phyloP scores from a whole-genome alignment of 1,140 invertebrate species.

The Aphelenchoides fujianensis region DNA sequence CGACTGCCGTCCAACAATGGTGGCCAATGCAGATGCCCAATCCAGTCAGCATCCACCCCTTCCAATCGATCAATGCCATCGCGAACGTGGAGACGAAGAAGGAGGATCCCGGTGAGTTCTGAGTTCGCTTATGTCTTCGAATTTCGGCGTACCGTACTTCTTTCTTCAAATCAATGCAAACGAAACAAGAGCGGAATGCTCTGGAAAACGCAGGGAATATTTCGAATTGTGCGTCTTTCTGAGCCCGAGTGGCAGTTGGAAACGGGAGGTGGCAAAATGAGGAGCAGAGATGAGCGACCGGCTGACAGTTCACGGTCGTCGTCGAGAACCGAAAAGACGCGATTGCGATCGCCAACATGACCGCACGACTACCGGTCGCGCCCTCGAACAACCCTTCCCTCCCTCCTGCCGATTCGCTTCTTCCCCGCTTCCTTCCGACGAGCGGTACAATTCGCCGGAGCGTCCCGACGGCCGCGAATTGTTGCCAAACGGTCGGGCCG shows the following conservation, averaged over 20 bases:
- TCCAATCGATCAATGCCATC: conserved; percentile 19
- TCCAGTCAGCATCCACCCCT: conserved; percentile 17
- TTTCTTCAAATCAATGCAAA: too few relatives aligned
- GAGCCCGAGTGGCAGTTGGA: not conserved
- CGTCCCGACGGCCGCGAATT: too few relatives aligned
- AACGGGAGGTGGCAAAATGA: conserved; percentile 2
- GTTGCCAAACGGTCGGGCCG: too few relatives aligned
- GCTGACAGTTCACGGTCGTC: conserved; percentile 2
- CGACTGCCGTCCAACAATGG: conserved; percentile 4
- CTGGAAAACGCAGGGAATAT: too few relatives aligned
- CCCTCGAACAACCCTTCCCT: too few relatives aligned
- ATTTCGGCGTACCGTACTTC: too few relatives aligned
- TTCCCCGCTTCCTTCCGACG: too few relatives aligned
- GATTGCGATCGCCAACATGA: not conserved
- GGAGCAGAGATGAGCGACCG: not conserved
- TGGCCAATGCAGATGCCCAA: conserved; percentile 18
- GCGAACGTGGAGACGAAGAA: conserved; percentile 18
- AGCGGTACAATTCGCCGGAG: too few relatives aligned
- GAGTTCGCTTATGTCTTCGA: not conserved
- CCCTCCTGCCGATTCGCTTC: too few relatives aligned
- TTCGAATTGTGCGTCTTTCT: not conserved
- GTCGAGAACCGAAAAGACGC: not conserved
- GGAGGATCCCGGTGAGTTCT: conserved; percentile 10
- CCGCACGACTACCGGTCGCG: too few relatives aligned
- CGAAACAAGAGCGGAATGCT: too few relatives aligned